These are phyloP conservation scores for Shargacucullia verbasci DNA, from an alignment of 2,888 invertebrate genomes.

Conservation along the genomic window DNA sequence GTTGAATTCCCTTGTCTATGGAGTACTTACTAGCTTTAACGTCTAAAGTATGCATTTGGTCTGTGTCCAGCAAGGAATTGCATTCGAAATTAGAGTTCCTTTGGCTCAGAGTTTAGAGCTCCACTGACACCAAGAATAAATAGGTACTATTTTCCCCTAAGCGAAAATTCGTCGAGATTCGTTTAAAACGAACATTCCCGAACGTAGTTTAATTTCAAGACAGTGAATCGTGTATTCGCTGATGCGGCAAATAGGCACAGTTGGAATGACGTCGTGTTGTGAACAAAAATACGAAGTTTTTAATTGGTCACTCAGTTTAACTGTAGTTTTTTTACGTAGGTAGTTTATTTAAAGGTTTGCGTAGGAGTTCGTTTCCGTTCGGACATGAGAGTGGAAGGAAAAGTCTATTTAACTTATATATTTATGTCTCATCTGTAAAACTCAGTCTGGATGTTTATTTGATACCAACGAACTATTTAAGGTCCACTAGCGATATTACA, in stretches of 20 bases:
- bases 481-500: too few relatives aligned
- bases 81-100: constrained; percentile 16
- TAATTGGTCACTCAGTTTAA: constrained; percentile 45
- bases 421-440: too few relatives aligned
- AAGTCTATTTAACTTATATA: too few relatives aligned
- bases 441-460: too few relatives aligned
- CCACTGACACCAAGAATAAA: constrained; percentile 35
- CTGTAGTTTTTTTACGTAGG: constrained; percentile 22
- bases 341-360: constrained; percentile 17
- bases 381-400: neutral
- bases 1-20: constrained; percentile 3
- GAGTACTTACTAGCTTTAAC: constrained; percentile 6
- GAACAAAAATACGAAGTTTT: constrained; percentile 52
- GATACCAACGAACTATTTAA: too few relatives aligned
- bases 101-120: constrained; percentile 3
- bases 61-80: constrained; percentile 11
- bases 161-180: constrained; percentile 57
- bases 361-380: neutral
- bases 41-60: constrained; percentile 23
- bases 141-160: constrained; percentile 52
- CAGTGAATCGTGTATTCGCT: constrained; percentile 61
- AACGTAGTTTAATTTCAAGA: constrained; percentile 63
- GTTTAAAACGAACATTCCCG: constrained; percentile 62
- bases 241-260: constrained; percentile 64
- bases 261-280: constrained; percentile 53